Evolutionary conservation across 1,140 invertebrate genomes (phyloP), one percentile per base, ranked within the genome.

Genomic region (Proales similis): DNA sequence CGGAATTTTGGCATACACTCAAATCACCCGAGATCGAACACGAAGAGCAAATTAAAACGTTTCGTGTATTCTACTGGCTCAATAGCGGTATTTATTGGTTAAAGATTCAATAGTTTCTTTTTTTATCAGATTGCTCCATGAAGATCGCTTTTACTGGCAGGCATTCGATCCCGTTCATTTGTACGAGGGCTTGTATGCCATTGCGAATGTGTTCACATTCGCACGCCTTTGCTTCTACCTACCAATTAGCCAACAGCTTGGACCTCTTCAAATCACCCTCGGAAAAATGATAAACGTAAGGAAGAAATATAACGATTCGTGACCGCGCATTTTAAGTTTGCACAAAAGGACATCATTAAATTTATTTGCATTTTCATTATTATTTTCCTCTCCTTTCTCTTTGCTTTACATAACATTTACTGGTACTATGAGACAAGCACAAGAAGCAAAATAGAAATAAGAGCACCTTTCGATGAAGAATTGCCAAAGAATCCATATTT

Each of bases 171-270:
- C 71, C 0, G 68, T 70, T 24, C 71, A 72, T 51, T 26, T 70
- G 9, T 64, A 68, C 0, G 71, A 73, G 43, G 69, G 68, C 3
- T 48, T 70, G 27, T 72, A 70, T 65, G 70, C 70, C 7, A 67
- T 73, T 0, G 70, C 66, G n/a, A 73, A 73, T 43, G 70, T 73
- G n/a, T 61, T 73, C n/a, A 71, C 69, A 33, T 71, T 77, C 67
- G 72, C 74, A 6, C 65, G 75, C 24, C 72, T 74, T 7, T 75
- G 71, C 38, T 75, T 71, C 67, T 67, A 76, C 61, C 73, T 77
- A 71, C 75, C 75, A 14, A 74, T 73, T 27, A 75, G 74, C 63
- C 74, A 77, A 63, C 72, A 76, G 20, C 67, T 77, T 17, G 75
- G 75, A 19, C 73, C 75, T 0, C 65, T 77, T n/a, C 74, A 77